Conservation (phyloP, 2,113 vertebrate species). For the Phaethornis superciliosus region DNA sequence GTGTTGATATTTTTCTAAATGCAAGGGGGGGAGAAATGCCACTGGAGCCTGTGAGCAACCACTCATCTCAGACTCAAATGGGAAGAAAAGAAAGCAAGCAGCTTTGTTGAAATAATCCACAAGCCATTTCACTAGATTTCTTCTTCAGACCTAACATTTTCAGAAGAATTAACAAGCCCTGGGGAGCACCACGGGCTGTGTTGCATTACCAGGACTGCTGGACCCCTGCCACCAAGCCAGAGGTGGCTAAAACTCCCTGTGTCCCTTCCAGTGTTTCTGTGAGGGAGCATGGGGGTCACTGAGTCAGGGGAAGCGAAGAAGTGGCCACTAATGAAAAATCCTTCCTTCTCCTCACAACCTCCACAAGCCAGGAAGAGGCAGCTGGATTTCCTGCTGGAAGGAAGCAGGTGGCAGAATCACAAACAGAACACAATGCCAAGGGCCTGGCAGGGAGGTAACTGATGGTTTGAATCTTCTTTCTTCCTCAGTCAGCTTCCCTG, state of each 20-base stretch:
- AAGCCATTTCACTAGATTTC: not conserved
- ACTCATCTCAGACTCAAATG: not conserved
- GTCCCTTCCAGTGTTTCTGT: rapidly evolving
- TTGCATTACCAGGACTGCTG: not conserved
- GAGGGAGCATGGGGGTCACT: rapidly evolving
- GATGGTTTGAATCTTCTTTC: not conserved
- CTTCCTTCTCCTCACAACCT: not conserved
- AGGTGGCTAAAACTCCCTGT: rapidly evolving
- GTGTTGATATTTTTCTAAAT: not conserved
- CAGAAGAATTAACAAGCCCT: not conserved
- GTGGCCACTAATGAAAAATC: not conserved
- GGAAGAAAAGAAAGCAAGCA: not conserved
- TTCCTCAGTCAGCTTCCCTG: not conserved
- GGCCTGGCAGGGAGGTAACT: not conserved
- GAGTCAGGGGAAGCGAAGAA: not conserved
- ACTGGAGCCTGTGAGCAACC: not conserved
- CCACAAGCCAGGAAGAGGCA: rapidly evolving
- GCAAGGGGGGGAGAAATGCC: not conserved
- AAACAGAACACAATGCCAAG: not conserved
- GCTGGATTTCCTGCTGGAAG: not conserved
- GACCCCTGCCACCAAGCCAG: not conserved
- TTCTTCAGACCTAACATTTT: not conserved
- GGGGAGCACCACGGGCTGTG: not conserved
- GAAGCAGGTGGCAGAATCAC: not conserved
- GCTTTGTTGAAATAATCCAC: not conserved